phyloP scores from a whole-genome alignment of 53 echinoderm and acorn worm genomes.

The Apostichopus leukothele region DNA sequence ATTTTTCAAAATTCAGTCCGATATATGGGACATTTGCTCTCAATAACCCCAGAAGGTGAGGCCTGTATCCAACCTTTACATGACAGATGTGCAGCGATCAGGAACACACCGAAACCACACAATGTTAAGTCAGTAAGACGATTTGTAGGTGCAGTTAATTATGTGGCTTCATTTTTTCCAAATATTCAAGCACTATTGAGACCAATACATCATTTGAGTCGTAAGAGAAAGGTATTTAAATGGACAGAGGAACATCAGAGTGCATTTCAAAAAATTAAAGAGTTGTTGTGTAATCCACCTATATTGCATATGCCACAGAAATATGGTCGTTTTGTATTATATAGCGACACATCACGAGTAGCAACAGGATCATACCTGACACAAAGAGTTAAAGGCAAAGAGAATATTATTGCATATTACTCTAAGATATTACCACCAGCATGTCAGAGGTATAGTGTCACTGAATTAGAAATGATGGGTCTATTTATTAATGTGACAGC shows the following conservation, averaged over 20 bases:
- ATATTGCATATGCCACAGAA: slow-evolving; percentile 46
- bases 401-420: slow-evolving; percentile 40
- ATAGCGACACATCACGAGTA: slow-evolving; percentile 47
- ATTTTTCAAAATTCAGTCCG: slow-evolving; percentile 10
- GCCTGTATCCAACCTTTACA: slow-evolving; percentile 8
- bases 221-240: slow-evolving; percentile 10
- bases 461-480: slow-evolving; percentile 50
- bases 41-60: slow-evolving; percentile 11
- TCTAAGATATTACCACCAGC: slow-evolving; percentile 46
- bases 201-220: slow-evolving; percentile 33
- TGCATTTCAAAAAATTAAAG: slow-evolving; percentile 43
- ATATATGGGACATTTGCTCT: slow-evolving; percentile 31
- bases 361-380: slow-evolving; percentile 50
- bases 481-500: slow-evolving; percentile 50
- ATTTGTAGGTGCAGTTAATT: slow-evolving; percentile 50
- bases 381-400: slow-evolving; percentile 37
- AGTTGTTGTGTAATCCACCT: slow-evolving; percentile 33
- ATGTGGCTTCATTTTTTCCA: slow-evolving; percentile 13
- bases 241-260: slow-evolving; percentile 47
- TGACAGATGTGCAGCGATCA: slow-evolving; percentile 24
- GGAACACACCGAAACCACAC: neutral
- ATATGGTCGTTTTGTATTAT: slow-evolving; percentile 21
- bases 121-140: slow-evolving; percentile 15
- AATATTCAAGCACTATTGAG: slow-evolving; percentile 16
- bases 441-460: slow-evolving; percentile 48